A percentile compares a stretch with the other conserved stretches of the same genome.
Conservation (phyloP, 2,113 vertebrate genomes). For the Petroica traversi region DNA sequence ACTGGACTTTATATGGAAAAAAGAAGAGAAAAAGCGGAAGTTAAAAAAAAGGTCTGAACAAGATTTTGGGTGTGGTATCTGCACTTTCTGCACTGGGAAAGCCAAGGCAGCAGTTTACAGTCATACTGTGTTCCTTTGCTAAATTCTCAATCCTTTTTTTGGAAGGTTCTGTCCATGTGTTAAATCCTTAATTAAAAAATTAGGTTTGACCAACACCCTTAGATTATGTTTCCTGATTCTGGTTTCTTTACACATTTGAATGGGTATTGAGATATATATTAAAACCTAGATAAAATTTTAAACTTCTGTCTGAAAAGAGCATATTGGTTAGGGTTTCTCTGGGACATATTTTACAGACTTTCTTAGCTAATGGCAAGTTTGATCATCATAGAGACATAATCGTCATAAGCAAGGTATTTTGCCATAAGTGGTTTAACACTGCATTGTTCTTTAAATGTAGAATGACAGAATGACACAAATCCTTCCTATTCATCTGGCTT, state of each 20-base stretch:
- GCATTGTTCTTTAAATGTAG: background rate
- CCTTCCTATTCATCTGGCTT: background rate
- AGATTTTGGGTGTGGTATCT: conserved; percentile 35
- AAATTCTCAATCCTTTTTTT: background rate
- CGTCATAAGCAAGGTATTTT: background rate
- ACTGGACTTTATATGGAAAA: background rate
- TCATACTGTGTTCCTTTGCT: background rate
- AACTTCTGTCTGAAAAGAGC: background rate
- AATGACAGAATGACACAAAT: background rate
- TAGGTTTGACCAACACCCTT: background rate
- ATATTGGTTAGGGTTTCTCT: background rate
- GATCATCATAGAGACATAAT: background rate
- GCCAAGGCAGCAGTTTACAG: conserved; percentile 5
- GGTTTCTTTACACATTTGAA: background rate
- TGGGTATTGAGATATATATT: background rate
- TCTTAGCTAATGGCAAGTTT: background rate
- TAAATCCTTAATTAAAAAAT: background rate
- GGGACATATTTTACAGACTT: background rate
- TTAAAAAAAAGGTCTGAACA: background rate
- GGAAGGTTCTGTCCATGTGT: background rate
- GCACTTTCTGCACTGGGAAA: background rate
- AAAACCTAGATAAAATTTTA: background rate
- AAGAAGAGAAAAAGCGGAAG: conserved; percentile 47
- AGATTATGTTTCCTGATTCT: background rate
- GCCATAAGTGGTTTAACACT: background rate